Conservation (phyloP, 2,797 vertebrate species). For the Ambastaia sidthimunki region DNA sequence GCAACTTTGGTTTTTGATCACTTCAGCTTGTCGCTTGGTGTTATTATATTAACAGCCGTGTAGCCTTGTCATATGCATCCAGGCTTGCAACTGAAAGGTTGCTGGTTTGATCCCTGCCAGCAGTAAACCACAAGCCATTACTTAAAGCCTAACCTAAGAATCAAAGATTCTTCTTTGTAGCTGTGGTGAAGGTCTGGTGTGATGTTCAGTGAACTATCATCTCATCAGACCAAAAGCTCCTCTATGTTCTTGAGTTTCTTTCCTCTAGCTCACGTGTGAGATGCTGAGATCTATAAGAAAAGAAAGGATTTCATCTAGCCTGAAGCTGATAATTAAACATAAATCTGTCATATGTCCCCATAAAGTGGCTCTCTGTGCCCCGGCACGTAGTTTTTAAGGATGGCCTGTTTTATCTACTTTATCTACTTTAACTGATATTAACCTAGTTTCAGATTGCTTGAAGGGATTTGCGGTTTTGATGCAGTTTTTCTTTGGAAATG, state of each 20-base stretch:
- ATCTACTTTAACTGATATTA: background rate
- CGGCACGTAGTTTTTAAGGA: background rate
- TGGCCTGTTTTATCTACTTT: background rate
- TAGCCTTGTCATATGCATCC: no score
- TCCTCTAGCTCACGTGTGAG: background rate
- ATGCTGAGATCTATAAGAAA: background rate
- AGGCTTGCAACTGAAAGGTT: background rate
- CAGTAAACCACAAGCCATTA: no score
- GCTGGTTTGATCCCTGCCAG: background rate
- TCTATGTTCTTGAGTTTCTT: background rate
- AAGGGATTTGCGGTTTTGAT: background rate
- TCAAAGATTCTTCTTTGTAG: background rate
- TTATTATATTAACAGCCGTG: no score
- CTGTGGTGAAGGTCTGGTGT: background rate
- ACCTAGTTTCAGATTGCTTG: background rate
- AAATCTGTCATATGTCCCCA: background rate
- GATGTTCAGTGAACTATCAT: background rate
- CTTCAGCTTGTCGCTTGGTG: no score
- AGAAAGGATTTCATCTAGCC: background rate
- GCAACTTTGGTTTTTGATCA: no score
- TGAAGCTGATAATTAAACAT: background rate
- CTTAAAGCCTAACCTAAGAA: no score
- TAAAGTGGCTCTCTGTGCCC: background rate
- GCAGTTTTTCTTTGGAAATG: slow-evolving; percentile 9
- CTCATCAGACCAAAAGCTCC: background rate